These are phyloP conservation scores for Rotaria macrura DNA, from an alignment of 2,888 invertebrate genomes.

Conservation along the genomic window DNA sequence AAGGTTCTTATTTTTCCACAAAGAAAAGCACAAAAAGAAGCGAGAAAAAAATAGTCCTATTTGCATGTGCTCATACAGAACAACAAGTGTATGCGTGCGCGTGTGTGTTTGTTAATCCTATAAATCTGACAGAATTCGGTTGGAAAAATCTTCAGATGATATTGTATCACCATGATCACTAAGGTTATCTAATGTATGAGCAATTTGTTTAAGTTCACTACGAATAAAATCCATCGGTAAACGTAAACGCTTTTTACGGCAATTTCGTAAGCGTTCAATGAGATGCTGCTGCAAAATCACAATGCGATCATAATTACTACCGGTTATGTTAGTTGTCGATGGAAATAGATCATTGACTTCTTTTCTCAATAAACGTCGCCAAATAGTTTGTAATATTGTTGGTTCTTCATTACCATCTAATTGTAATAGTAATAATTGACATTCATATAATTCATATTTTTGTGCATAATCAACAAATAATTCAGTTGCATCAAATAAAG, in stretches of 20 bases:
- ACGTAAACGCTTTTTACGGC: conserved; percentile 17
- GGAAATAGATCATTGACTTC: conserved; percentile 1
- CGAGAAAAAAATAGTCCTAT: conserved; percentile 8
- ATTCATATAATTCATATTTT: conserved; percentile 19
- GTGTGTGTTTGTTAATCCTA: neutral
- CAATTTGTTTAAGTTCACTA: neutral
- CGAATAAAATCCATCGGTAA: conserved; percentile 4
- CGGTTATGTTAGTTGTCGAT: neutral
- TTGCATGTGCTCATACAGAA: neutral
- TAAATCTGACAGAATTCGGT: conserved; percentile 1
- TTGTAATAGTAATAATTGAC: conserved; percentile 20
- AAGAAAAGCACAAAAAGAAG: neutral
- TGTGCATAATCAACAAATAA: conserved; percentile 21
- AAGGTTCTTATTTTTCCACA: neutral
- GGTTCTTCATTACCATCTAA: conserved; percentile 19
- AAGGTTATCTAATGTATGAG: neutral
- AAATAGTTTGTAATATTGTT: neutral
- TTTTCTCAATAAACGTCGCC: conserved; percentile 14
- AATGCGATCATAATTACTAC: neutral
- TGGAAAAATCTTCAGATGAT: neutral
- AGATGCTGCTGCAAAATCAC: conserved; percentile 1
- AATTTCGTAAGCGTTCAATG: neutral
- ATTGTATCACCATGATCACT: neutral
- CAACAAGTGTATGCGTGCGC: too few relatives aligned
- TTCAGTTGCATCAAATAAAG: conserved; percentile 9